Evolutionary conservation across 2,113 vertebrate species (phyloP), one percentile per base, ranked within the genome.

Genomic region (Calypte anna): DNA sequence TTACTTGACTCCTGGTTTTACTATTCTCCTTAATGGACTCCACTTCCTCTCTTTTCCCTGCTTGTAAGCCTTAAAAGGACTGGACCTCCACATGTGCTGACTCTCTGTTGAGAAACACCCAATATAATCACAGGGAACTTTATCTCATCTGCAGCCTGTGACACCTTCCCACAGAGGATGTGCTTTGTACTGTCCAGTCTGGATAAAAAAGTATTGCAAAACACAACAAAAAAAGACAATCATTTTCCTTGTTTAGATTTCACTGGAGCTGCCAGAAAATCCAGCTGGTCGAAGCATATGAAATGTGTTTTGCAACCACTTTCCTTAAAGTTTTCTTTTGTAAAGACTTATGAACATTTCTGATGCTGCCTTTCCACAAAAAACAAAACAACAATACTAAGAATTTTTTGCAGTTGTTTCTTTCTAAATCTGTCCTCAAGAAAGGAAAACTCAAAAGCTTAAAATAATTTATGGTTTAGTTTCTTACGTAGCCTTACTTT

Each of bases 201-300:
- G 58, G 82, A 67, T 75, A 82, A 83, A 92, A 70, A 93, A 83
- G 48, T 58, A 74, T 33, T 86, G 92, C 92, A 95, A 94, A 94
- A 90, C 73, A 77, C 86, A 74, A 88, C 90, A 44, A 70, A 62
- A 75, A 63, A 51, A 23, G 93, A 96, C 91, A 94, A 75, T 94
- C 0, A 81, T 95, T 93, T 91, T 93, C 95, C 96, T 93, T 94
- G 85, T 96, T 95, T 96, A 94, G 94, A 91, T 94, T 96, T 96
- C 6, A 3, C 61, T 43, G 54, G 61, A 86, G 86, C 88, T 96
- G 95, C 93, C 94, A 97, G 93, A 95, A 96, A 96, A 95, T 38
- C 82, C 95, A 97, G 94, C 95, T 96, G 90, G 64, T 67, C 75
- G 90, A 94, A 96, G 38, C 75, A 48, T 7, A 70, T 62, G 84